A percentile compares a stretch with the other conserved stretches of the same genome.
Evolutionary conservation across 2,888 invertebrate genomes (phyloP).

Genomic region (Cepaea hortensis): DNA sequence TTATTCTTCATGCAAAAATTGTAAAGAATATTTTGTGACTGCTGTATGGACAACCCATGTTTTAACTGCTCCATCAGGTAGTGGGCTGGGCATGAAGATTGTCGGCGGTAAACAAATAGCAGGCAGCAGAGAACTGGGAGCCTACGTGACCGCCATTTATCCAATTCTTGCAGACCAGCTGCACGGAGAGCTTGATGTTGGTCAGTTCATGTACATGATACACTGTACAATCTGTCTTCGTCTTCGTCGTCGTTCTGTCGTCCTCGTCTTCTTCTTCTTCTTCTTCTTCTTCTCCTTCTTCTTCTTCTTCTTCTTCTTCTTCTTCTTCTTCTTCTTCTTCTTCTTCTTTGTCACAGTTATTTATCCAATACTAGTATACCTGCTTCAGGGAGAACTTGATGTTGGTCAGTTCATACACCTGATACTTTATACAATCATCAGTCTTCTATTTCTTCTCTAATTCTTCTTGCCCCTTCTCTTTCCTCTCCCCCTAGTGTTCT

Average conservation of each 20-base stretch:
- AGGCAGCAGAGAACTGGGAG: constrained; percentile 78
- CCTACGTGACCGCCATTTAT: constrained; percentile 80
- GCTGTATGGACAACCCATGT: not conserved
- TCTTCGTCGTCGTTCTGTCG: too few species aligned
- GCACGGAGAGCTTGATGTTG: constrained; percentile 80
- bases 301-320: too few species aligned
- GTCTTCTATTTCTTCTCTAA: too few species aligned
- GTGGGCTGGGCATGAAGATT: constrained; percentile 80
- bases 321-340: too few species aligned
- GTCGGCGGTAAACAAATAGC: constrained; percentile 80
- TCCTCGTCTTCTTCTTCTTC: too few species aligned
- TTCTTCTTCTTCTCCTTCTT: too few species aligned
- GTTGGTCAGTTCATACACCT: constrained; percentile 77
- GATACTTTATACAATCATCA: not conserved
- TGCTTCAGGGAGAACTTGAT: constrained; percentile 79
- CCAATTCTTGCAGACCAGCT: constrained; percentile 79
- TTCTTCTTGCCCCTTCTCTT: too few species aligned
- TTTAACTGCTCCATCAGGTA: constrained; percentile 65
- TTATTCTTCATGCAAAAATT: too few species aligned
- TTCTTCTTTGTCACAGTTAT: constrained; percentile 77
- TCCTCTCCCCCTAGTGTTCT: too few species aligned
- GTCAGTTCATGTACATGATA: constrained; percentile 68
- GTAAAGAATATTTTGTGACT: not conserved
- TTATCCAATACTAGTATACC: constrained; percentile 79
- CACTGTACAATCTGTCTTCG: too few species aligned